A percentile compares a stretch with the other conserved stretches of the same genome.
phyloP scores from a whole-genome alignment of 1,140 invertebrate genomes.

The Linepithema humile region DNA sequence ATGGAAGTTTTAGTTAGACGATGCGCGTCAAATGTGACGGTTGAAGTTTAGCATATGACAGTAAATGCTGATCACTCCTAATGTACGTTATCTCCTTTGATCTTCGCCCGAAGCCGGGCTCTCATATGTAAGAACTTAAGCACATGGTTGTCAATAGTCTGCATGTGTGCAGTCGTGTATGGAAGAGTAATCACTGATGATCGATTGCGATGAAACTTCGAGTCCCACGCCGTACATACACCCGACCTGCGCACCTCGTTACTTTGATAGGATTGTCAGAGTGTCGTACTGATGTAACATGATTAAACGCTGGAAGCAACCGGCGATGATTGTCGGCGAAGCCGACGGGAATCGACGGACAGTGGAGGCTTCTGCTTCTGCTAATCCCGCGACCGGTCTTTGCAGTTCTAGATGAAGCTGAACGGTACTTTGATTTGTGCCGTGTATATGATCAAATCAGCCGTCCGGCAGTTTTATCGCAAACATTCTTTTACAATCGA shows the following conservation, averaged over 20 bases:
- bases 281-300: conserved; percentile 25
- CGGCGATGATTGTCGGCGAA: conserved; percentile 53
- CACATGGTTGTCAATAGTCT: conserved; percentile 48
- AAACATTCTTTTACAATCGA: not conserved
- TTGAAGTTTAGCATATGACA: conserved; percentile 14
- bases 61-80: conserved; percentile 35
- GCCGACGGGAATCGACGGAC: conserved; percentile 2
- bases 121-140: conserved; percentile 44
- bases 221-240: conserved; percentile 12
- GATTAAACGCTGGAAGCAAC: conserved; percentile 49
- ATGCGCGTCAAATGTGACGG: conserved; percentile 16
- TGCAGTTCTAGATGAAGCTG: conserved; percentile 7
- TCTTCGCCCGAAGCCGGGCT: conserved; percentile 19
- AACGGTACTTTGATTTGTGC: conserved; percentile 40
- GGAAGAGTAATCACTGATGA: conserved; percentile 50
- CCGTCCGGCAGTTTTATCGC: conserved; percentile 13
- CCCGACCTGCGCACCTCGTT: conserved; percentile 38
- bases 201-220: conserved; percentile 54
- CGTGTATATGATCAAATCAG: conserved; percentile 21
- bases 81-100: conserved; percentile 45
- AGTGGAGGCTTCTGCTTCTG: conserved; percentile 19
- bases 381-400: not conserved
- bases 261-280: conserved; percentile 53
- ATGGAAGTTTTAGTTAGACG: not conserved
- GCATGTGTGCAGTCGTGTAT: conserved; percentile 15